phyloP scores from a whole-genome alignment of 2,888 invertebrate species.

The Aricia artaxerxes region DNA sequence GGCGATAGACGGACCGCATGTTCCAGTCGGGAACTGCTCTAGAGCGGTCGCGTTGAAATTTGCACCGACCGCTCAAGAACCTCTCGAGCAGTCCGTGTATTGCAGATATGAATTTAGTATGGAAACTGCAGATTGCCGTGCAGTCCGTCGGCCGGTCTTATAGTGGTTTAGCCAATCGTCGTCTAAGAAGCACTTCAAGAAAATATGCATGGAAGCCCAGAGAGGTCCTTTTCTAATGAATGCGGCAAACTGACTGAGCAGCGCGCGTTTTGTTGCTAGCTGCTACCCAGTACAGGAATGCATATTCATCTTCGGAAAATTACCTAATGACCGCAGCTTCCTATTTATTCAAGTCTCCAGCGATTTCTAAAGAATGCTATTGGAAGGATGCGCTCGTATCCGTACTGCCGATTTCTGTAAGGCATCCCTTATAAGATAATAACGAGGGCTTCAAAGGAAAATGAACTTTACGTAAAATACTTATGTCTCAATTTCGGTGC shows the following conservation, averaged over 20 bases:
- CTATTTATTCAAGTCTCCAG: constrained; percentile 36
- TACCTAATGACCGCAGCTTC: constrained; percentile 33
- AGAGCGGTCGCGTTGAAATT: too few relatives aligned
- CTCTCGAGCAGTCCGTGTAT: too few relatives aligned
- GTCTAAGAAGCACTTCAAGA: too few relatives aligned
- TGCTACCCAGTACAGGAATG: not conserved
- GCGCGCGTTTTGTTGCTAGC: not conserved
- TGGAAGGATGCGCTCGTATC: constrained; percentile 42
- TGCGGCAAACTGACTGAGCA: not conserved
- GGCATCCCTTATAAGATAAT: constrained; percentile 27
- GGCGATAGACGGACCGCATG: too few relatives aligned
- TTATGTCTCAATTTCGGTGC: constrained; percentile 25
- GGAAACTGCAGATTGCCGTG: too few relatives aligned
- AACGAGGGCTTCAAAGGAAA: not conserved
- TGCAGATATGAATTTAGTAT: too few relatives aligned
- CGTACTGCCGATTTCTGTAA: constrained; percentile 42
- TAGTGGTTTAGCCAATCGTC: too few relatives aligned
- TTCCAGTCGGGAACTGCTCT: too few relatives aligned
- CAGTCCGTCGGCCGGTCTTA: too few relatives aligned
- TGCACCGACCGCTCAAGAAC: too few relatives aligned
- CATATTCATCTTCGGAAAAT: constrained; percentile 29
- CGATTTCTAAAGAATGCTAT: constrained; percentile 42
- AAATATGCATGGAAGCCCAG: too few relatives aligned
- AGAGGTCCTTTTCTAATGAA: too few relatives aligned
- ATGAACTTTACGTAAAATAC: not conserved